Percentiles rank a stretch among this genome's conserved stretches.
Evolutionary conservation across 2,888 invertebrate genomes (phyloP).

Genomic region (Bugulina stolonifera): DNA sequence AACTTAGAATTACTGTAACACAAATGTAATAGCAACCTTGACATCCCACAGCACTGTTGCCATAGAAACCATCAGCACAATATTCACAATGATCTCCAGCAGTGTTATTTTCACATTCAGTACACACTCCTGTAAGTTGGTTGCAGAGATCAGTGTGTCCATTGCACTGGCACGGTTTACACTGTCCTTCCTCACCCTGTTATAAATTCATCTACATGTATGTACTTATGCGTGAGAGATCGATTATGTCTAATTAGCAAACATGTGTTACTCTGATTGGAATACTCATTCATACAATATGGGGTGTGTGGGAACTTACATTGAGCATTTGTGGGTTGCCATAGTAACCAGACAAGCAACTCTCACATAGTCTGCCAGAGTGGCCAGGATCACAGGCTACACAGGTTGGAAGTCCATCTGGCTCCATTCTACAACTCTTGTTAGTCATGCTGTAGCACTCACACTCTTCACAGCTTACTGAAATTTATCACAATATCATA

Average conservation of each 20-base stretch:
- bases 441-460: neutral
- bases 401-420: neutral
- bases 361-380: constrained; percentile 63
- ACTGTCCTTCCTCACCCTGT: constrained; percentile 59
- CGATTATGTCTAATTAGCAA: too few relatives aligned
- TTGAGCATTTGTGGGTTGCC: constrained; percentile 79
- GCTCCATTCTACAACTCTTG: neutral
- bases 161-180: constrained; percentile 91
- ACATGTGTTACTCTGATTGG: too few relatives aligned
- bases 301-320: constrained; percentile 39
- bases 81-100: constrained; percentile 65
- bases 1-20: too few relatives aligned
- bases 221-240: too few relatives aligned
- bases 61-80: constrained; percentile 87
- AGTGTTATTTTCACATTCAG: constrained; percentile 87
- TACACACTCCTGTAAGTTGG: constrained; percentile 59
- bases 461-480: constrained; percentile 1
- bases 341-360: constrained; percentile 85
- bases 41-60: constrained; percentile 63
- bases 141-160: constrained; percentile 60
- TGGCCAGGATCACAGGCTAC: neutral
- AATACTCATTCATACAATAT: too few relatives aligned
- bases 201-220: too few relatives aligned
- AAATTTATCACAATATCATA: too few relatives aligned
- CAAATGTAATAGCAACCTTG: neutral